phyloP scores from a whole-genome alignment of 2,888 invertebrate genomes.

The Trachelus iudaicus region DNA sequence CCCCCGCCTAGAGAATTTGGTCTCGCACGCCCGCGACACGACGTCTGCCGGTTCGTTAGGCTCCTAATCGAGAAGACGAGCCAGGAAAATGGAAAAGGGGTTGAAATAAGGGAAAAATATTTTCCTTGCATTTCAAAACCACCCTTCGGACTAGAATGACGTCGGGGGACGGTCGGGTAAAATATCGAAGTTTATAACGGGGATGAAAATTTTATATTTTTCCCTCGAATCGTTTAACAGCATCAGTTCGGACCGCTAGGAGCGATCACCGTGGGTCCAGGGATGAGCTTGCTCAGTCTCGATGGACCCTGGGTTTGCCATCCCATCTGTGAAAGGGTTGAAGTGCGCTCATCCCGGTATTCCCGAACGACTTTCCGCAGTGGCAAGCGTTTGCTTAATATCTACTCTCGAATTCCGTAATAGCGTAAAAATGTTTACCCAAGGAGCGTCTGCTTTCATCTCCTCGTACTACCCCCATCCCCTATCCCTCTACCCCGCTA shows the following conservation, averaged over 20 bases:
- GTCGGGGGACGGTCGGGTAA: neutral
- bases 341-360: constrained; percentile 12
- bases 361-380: constrained; percentile 42
- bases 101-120: neutral
- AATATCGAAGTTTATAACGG: neutral
- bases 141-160: neutral
- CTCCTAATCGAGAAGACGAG: neutral
- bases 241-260: neutral
- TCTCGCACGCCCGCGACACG: neutral
- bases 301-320: neutral
- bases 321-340: constrained; percentile 8
- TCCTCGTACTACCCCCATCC: constrained; percentile 15
- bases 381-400: constrained; percentile 54
- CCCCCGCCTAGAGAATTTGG: neutral
- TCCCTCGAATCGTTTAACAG: neutral
- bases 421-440: constrained; percentile 61
- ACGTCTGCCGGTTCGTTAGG: neutral
- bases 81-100: neutral
- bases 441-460: constrained; percentile 39
- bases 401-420: constrained; percentile 55
- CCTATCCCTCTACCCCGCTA: constrained; percentile 4
- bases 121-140: neutral
- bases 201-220: neutral
- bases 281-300: neutral
- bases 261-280: neutral